Conservation (phyloP, 2,888 invertebrate genomes). For the Dysmachus trigonus region DNA sequence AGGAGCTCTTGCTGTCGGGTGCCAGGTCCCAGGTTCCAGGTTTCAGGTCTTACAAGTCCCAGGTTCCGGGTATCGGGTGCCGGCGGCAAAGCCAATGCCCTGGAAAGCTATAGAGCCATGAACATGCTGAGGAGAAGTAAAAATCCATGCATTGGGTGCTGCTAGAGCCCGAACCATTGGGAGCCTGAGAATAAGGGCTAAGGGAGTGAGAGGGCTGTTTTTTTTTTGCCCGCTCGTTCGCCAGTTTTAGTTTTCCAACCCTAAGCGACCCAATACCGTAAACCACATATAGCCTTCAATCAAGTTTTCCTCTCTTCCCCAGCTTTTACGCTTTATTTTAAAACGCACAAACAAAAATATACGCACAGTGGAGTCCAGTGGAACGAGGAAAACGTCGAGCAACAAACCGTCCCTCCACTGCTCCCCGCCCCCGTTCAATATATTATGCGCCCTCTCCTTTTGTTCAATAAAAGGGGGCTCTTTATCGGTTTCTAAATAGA, state of each 20-base stretch:
- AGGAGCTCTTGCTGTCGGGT: background rate
- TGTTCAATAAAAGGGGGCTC: constrained; percentile 46
- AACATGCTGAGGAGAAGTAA: constrained; percentile 39
- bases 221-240: constrained; percentile 12
- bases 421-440: background rate
- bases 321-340: constrained; percentile 42
- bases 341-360: constrained; percentile 41
- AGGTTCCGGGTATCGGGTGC: background rate
- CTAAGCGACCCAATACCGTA: constrained; percentile 26
- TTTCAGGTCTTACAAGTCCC: background rate
- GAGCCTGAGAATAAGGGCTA: background rate
- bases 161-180: background rate
- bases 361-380: constrained; percentile 27
- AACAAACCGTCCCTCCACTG: constrained; percentile 5
- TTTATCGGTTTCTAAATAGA: constrained; percentile 48
- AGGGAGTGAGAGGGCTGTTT: background rate
- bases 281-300: constrained; percentile 39
- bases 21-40: background rate
- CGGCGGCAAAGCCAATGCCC: constrained; percentile 21
- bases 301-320: constrained; percentile 20
- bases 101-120: constrained; percentile 23
- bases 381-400: background rate
- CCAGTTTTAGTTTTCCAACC: constrained; percentile 32
- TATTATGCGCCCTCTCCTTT: constrained; percentile 34
- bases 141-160: constrained; percentile 15